A percentile compares a stretch with the other conserved stretches of the same genome.
phyloP scores from a whole-genome alignment of 2,888 invertebrate genomes.

The Drosophila longiperda region DNA sequence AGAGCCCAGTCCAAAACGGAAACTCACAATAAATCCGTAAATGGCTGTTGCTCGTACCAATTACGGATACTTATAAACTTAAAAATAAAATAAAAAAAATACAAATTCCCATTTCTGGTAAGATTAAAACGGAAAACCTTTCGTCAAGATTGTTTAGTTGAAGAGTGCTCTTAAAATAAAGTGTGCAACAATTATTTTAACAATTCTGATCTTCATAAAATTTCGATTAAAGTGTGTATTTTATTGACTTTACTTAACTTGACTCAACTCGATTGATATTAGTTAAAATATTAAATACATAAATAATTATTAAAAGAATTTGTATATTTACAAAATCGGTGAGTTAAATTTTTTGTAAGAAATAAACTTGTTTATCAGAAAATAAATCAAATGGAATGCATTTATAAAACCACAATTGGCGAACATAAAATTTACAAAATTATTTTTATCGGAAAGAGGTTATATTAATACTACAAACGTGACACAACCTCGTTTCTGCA shows the following conservation, averaged over 20 bases:
- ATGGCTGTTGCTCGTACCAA: constrained; percentile 7
- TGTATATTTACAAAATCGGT: neutral
- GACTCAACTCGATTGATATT: neutral
- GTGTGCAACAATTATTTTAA: neutral
- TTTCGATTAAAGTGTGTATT: neutral
- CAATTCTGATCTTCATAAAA: neutral
- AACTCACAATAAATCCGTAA: constrained; percentile 25
- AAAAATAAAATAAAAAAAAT: neutral
- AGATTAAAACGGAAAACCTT: neutral
- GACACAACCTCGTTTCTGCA: neutral
- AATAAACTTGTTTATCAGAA: neutral
- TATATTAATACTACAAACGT: neutral
- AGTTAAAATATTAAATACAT: neutral
- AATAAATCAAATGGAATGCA: neutral
- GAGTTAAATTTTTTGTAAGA: neutral
- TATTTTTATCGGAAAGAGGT: neutral
- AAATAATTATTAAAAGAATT: neutral
- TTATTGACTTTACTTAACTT: too few relatives aligned
- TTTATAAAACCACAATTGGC: neutral
- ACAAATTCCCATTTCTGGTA: neutral
- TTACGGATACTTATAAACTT: constrained; percentile 21
- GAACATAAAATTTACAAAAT: neutral
- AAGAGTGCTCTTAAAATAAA: neutral
- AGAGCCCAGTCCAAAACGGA: constrained; percentile 11
- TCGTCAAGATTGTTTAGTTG: neutral